Base-by-base conservation (phyloP, 1,140 invertebrate species). In the Sipha flava region DNA sequence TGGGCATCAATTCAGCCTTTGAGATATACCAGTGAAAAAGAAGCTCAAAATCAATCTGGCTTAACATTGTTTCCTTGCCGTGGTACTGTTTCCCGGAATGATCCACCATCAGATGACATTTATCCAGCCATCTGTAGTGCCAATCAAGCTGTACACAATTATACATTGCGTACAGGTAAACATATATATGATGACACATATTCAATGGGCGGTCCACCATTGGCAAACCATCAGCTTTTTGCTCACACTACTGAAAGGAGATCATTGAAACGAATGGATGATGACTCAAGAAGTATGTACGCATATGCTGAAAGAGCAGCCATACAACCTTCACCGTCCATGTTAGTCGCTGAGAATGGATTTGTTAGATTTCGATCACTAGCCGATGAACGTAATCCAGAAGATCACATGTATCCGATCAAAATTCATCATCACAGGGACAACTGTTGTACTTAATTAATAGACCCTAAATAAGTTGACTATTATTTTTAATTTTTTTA, bases 61-160 rank as follows among this genome's bases (percentile, higher is more conserved):
- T 90, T 94, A 81, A 92, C 91, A 37, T 84, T 93, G 31, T 92
- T 92, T 84, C 91, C 92, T 1, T 93, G 92, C 83, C 70, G 45
- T 47, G 91, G 82, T 54, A 81, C 81, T 26, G 81, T 83, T n/a
- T 80, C 81, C 21, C 80, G 81, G 40, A 82, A 83, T 77, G 80
- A 82, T 59, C 80, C 81, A 66, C 81, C 77, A 23, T 64, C 57
- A 34, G 89, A 89, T 81, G 88, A 90, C 62, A 87, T 89, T 31
- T 95, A 94, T 85, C 93, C 94, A 0, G 91, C 93, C 31, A 92
- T 94, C 82, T 94, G 93, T 83, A 93, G 91, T 82, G 91, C 92
- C 1, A 95, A 95, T 83, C 93, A 93, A 21, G 94, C 93, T 82
- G 89, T 94, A 18, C 90, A 93, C 79, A 94, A 93, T 40, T 95